Percentiles rank a stretch among this genome's conserved stretches.
Conservation (phyloP, 2,797 vertebrate species). For the Vultur gryphus region DNA sequence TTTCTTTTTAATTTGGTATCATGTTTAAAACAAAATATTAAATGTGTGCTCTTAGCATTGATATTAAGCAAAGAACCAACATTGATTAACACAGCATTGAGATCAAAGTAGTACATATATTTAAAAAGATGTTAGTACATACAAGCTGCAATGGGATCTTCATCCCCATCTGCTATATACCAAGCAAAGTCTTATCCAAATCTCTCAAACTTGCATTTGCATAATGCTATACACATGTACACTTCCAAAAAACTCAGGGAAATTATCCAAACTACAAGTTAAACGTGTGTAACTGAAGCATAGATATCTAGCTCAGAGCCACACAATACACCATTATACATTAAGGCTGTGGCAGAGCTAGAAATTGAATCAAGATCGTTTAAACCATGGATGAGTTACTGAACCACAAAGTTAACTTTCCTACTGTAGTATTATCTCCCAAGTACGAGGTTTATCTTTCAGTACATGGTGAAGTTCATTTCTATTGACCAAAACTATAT, state of each 20-base stretch:
- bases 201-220: neutral
- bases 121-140: neutral
- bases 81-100: neutral
- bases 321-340: neutral
- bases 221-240: neutral
- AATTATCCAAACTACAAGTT: neutral
- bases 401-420: neutral
- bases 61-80: neutral
- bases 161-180: neutral
- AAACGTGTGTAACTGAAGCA: neutral
- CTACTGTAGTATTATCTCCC: neutral
- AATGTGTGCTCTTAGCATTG: neutral
- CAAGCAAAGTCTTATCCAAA: neutral
- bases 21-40: neutral
- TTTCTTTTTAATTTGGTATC: neutral
- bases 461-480: neutral
- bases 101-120: neutral
- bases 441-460: neutral
- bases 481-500: neutral
- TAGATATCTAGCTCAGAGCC: neutral
- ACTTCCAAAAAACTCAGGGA: neutral
- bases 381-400: neutral
- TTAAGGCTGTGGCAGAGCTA: neutral
- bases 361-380: neutral
- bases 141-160: neutral